Evolutionary conservation across 2,888 invertebrate species (phyloP), one percentile per base, ranked within the genome.

Genomic region (Camponotus fellah): DNA sequence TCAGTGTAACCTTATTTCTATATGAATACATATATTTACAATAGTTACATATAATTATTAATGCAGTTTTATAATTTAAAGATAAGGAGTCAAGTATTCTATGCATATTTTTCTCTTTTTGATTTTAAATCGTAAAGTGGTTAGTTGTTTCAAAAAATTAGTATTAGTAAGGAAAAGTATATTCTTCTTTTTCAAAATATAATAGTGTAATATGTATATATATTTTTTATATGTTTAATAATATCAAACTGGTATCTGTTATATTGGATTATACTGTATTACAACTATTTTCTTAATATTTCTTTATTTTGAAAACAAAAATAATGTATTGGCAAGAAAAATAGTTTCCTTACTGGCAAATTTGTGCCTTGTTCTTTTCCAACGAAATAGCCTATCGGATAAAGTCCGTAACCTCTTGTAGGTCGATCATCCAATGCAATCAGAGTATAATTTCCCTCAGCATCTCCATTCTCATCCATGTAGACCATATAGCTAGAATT

Each of bases 401-500:
- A 97, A 69, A 99, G 96, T 4, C 98, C 98, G 91, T 96, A 96
- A 12, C 96, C 96, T 58, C 91, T 92, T 17, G 86, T 84, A 1
- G 89, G 76, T 68, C 87, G 76, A 87, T 92, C 80, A 85, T 94
- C 90, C 88, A 94, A 26, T 68, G 94, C 97, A 89, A 99, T 96
- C 86, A 99, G 96, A 0, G 99, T 98, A 95, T 98, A 99, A 96
- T 99, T 99, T 14, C 99, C 99, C 93, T 98, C 98, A 0, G 99
- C 98, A 93, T 99, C 99, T 0, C 98, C 99, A 92, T 98, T 97
- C 91, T 97, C 97, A 94, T 99, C 98, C 96, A 99, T 98, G 93
- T 98, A 97, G n/a, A 98, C 97, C 96, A 97, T 97, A 94, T 98
- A 99, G 62, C 99, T 98, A 90, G 71, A 85, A 81, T 74, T 43